Evolutionary conservation across 2,888 invertebrate genomes (phyloP).

Genomic region (Drosophila cyrtoloma): DNA sequence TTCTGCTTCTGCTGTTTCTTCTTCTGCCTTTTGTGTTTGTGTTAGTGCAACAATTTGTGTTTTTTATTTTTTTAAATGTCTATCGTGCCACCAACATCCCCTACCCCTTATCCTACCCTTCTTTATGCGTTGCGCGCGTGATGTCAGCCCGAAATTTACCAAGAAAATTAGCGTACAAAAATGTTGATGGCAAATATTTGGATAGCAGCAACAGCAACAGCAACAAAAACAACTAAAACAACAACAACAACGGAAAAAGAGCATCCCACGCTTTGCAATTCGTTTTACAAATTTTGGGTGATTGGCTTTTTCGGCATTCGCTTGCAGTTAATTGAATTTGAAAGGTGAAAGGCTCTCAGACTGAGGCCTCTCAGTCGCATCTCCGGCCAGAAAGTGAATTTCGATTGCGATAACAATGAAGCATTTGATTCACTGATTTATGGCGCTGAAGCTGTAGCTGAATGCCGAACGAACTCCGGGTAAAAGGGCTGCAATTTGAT

Average conservation of each 20-base stretch:
- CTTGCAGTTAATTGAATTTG: constrained; percentile 80
- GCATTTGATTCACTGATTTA: constrained; percentile 74
- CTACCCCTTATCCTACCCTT: not conserved
- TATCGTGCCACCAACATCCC: constrained; percentile 34
- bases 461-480: constrained; percentile 28
- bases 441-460: constrained; percentile 29
- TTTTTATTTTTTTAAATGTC: constrained; percentile 60
- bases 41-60: constrained; percentile 70
- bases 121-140: constrained; percentile 77
- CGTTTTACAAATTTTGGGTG: constrained; percentile 74
- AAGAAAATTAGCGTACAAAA: constrained; percentile 79
- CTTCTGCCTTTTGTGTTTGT: constrained; percentile 4
- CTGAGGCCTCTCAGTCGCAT: constrained; percentile 5
- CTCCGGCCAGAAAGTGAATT: constrained; percentile 30
- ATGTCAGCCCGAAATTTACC: constrained; percentile 74
- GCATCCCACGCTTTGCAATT: constrained; percentile 77
- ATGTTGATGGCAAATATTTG: constrained; percentile 80
- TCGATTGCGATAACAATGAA: constrained; percentile 70
- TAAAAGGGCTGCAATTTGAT: constrained; percentile 66
- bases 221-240: constrained; percentile 17
- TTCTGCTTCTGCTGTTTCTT: not conserved
- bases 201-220: constrained; percentile 39
- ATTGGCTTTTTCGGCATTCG: constrained; percentile 72
- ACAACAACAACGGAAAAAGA: constrained; percentile 30
- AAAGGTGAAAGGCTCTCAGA: constrained; percentile 73